A percentile compares a stretch with the other conserved stretches of the same genome.
phyloP scores from a whole-genome alignment of 2,113 vertebrate species.

The Cyprinus carpio region DNA sequence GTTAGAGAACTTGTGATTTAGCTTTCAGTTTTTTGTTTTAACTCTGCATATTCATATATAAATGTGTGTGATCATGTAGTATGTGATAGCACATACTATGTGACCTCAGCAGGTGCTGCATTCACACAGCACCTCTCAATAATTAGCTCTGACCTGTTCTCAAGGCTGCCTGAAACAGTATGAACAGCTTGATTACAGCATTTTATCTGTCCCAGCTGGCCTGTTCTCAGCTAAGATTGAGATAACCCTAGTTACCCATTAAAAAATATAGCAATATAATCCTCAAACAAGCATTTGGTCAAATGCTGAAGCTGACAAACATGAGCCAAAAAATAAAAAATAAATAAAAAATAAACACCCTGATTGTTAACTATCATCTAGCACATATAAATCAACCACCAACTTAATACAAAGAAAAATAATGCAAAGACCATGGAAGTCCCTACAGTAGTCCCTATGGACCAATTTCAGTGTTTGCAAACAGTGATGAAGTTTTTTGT shows the following conservation, averaged over 20 bases:
- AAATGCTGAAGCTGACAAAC: neutral
- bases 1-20: neutral
- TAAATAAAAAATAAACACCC: too few species aligned
- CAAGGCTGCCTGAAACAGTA: conserved; percentile 8
- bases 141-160: conserved; percentile 15
- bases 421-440: too few species aligned
- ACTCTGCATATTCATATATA: neutral
- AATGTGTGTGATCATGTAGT: neutral
- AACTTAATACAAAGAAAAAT: neutral
- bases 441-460: too few species aligned
- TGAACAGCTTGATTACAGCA: conserved; percentile 9
- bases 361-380: too few species aligned
- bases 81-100: neutral
- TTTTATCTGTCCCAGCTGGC: conserved; percentile 65
- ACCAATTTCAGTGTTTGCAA: too few species aligned
- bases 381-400: too few species aligned
- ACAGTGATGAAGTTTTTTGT: too few species aligned
- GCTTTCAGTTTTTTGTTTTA: neutral
- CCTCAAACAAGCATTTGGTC: neutral
- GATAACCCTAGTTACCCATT: neutral
- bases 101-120: conserved; percentile 10
- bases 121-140: conserved; percentile 13
- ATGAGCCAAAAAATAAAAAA: too few species aligned
- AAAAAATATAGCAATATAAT: neutral
- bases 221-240: conserved; percentile 55